Percentiles rank a stretch among this genome's conserved stretches.
phyloP scores from a whole-genome alignment of 1,140 invertebrate genomes.

The Zaprionus ghesquierei region DNA sequence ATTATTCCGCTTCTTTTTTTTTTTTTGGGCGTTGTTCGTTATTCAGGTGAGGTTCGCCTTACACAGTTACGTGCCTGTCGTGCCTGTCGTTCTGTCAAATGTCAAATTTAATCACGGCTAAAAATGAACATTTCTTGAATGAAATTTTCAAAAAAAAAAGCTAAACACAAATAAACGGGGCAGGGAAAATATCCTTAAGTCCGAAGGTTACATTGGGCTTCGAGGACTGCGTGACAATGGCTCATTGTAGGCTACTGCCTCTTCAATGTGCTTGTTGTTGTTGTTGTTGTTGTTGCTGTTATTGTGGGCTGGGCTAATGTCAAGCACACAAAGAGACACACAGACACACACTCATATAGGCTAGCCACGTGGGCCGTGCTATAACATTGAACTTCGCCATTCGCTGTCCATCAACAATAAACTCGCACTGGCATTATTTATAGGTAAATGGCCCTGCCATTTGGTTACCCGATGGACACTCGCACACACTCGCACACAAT shows the following conservation, averaged over 20 bases:
- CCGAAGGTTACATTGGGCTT: conserved; percentile 7
- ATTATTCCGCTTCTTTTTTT: conserved; percentile 11
- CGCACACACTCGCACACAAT: background rate
- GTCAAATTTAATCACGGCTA: conserved; percentile 52
- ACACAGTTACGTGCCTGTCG: conserved; percentile 20
- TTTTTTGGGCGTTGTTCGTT: background rate
- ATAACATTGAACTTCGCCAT: conserved; percentile 63
- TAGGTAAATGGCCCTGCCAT: conserved; percentile 54
- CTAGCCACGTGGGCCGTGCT: conserved; percentile 9
- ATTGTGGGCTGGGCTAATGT: conserved; percentile 5
- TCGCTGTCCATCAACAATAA: conserved; percentile 56
- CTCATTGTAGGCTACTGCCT: conserved; percentile 23
- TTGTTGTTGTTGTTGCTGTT: background rate
- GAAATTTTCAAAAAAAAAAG: conserved; percentile 44
- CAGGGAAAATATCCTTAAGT: conserved; percentile 6
- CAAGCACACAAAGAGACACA: background rate
- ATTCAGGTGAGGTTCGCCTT: conserved; percentile 9
- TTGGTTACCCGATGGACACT: conserved; percentile 48
- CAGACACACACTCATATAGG: background rate
- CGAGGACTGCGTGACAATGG: conserved; percentile 58
- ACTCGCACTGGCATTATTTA: conserved; percentile 53
- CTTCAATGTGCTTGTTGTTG: background rate
- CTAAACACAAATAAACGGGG: background rate
- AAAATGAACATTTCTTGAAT: conserved; percentile 57
- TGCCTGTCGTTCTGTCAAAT: conserved; percentile 33